Percentiles rank a stretch among this genome's conserved stretches.
Evolutionary conservation across 2,113 vertebrate genomes (phyloP).

Genomic region (Colossoma macropomum): DNA sequence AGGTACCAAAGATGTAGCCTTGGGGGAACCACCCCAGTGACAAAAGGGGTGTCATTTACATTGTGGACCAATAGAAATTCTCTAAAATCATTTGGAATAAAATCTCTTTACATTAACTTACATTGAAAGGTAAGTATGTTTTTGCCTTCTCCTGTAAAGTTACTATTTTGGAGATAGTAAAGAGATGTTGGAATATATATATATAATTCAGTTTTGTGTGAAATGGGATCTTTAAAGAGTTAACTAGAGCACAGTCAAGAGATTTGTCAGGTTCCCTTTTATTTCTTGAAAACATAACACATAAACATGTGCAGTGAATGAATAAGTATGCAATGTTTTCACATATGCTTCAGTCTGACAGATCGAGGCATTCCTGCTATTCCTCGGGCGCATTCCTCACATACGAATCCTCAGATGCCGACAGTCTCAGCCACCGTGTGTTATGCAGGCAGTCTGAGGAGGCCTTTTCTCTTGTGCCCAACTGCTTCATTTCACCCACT

Average conservation of each 20-base stretch:
- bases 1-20: too few species aligned
- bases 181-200: too few species aligned
- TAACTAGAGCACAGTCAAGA: slow-evolving; percentile 1
- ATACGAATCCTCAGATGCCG: slow-evolving; percentile 34
- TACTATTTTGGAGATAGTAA: too few species aligned
- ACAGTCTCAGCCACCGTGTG: slow-evolving; percentile 14
- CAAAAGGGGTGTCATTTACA: too few species aligned
- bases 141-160: too few species aligned
- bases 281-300: background rate
- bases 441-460: slow-evolving; percentile 32
- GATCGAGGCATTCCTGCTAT: background rate
- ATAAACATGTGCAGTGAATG: slow-evolving; percentile 10
- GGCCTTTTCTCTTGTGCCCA: slow-evolving; percentile 24
- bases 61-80: too few species aligned
- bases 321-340: background rate
- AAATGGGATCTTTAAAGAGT: background rate
- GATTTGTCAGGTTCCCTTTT: background rate
- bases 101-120: too few species aligned
- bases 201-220: too few species aligned
- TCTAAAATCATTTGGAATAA: too few species aligned
- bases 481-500: slow-evolving; percentile 39
- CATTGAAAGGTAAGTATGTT: too few species aligned
- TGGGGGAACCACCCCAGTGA: too few species aligned
- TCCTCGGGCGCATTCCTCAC: background rate
- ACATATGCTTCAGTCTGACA: slow-evolving; percentile 4